Base-by-base conservation (phyloP, 2,797 vertebrate genomes). In the Paguma larvata region DNA sequence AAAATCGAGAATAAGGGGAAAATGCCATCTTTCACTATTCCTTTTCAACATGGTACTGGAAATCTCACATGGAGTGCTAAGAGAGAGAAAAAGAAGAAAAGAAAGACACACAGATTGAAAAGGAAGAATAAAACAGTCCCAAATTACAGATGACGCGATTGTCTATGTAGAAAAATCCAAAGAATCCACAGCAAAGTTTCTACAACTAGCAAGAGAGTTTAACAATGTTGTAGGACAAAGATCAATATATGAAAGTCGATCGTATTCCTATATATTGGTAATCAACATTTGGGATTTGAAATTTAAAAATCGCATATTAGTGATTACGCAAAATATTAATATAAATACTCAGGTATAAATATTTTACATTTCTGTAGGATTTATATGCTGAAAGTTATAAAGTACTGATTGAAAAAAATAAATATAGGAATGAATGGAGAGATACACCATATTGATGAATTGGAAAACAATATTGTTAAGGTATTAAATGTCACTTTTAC, bases 371-470 rank as follows among this genome's bases (percentile, higher is more conserved):
- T 85, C 7, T 79, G 9, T 5, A 27, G 4, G 16, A n/a, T 70
- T 15, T 83, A 19, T 44, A 65, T 25, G 9, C 16, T 88, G 19
- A 80, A 78, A 73, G 56, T 62, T 79, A 88, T 3, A 79, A 77
- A 95, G 67, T 19, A 79, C 12, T 46, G 16, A 48, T 25, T 12
- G 4, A 78, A 85, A 56, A 77, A 86, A 85, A 79, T 18, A 41
- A 89, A 44, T 23, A 46, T 75, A 18, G 23, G 79, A 94, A 51
- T 92, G 89, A 68, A 82, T 63, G 21, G 44, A 91, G 59, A 90
- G 18, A n/a, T 16, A 63, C 1, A n/a, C 5, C 13, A 44, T 56
- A 70, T 77, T 86, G 6, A 92, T 70, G 85, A 80, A 63, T 5
- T 77, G 18, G 13, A 82, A 73, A 89, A 53, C 12, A 87, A 79